phyloP scores from a whole-genome alignment of 2,797 vertebrate species.

The Fistularia commersonii region DNA sequence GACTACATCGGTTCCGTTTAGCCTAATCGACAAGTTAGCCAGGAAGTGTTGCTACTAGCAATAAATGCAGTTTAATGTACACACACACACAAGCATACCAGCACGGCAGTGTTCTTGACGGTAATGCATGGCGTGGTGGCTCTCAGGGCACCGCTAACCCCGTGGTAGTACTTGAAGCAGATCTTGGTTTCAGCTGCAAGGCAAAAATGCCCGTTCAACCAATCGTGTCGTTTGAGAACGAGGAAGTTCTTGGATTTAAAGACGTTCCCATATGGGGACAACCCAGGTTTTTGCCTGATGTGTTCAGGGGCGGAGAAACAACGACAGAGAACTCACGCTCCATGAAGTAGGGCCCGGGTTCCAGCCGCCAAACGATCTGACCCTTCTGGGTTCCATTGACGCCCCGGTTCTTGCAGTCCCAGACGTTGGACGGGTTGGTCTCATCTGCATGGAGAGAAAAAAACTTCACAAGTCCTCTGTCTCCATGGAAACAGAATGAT shows the following conservation, averaged over 20 bases:
- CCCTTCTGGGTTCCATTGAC: conserved; percentile 96
- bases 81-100: conserved; percentile 86
- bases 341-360: conserved; percentile 94
- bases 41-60: no score
- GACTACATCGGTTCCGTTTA: no score
- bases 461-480: conserved; percentile 3
- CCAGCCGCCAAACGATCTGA: conserved; percentile 96
- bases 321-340: conserved; percentile 86
- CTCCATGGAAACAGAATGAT: no score
- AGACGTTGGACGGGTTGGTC: conserved; percentile 94
- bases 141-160: conserved; percentile 91
- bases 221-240: no score
- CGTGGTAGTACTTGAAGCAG: conserved; percentile 98
- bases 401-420: conserved; percentile 98
- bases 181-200: conserved; percentile 94
- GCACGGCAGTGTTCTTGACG: conserved; percentile 91
- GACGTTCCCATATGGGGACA: no score
- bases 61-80: not conserved
- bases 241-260: no score
- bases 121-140: conserved; percentile 97
- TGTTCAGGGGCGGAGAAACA: no score
- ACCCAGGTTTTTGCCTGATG: no score
- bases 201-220: no score
- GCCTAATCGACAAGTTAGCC: no score
- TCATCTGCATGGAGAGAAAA: conserved; percentile 80